These are phyloP conservation scores for Erythrocercus mccallii DNA, from an alignment of 2,113 vertebrate species.

Conservation along the genomic window DNA sequence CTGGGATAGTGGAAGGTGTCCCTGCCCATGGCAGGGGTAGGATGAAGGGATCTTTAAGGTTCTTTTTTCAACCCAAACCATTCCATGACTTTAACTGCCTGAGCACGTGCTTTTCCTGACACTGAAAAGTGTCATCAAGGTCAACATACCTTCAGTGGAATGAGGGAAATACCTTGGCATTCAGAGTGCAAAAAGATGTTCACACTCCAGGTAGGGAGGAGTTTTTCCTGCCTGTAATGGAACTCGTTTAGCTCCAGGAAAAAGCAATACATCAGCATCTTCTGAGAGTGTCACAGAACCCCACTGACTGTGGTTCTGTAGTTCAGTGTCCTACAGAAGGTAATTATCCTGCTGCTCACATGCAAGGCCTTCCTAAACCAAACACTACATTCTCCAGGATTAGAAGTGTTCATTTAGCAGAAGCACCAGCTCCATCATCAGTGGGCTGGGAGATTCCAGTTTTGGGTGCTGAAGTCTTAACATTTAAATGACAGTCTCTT, in stretches of 20 bases:
- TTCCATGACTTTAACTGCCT: neutral
- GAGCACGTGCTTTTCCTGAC: neutral
- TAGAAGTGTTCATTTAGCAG: neutral
- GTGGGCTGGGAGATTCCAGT: neutral
- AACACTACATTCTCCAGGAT: neutral
- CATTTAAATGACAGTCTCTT: neutral
- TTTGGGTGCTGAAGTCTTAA: neutral
- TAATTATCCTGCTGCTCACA: rapidly evolving
- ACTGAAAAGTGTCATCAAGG: neutral
- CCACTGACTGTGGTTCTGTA: neutral
- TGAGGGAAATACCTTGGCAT: neutral
- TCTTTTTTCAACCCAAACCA: neutral
- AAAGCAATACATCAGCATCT: neutral
- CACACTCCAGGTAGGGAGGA: neutral
- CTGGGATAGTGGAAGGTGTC: neutral
- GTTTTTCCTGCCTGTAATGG: neutral
- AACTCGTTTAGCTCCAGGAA: neutral
- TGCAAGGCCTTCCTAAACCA: neutral
- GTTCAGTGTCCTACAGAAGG: neutral
- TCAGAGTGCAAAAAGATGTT: neutral
- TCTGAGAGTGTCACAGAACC: neutral
- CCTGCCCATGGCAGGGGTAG: neutral
- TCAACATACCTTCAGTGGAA: neutral
- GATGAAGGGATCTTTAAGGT: neutral
- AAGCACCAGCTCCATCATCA: neutral